Conservation (phyloP, 2,113 vertebrate genomes). For the Thryonomys swinderianus region DNA sequence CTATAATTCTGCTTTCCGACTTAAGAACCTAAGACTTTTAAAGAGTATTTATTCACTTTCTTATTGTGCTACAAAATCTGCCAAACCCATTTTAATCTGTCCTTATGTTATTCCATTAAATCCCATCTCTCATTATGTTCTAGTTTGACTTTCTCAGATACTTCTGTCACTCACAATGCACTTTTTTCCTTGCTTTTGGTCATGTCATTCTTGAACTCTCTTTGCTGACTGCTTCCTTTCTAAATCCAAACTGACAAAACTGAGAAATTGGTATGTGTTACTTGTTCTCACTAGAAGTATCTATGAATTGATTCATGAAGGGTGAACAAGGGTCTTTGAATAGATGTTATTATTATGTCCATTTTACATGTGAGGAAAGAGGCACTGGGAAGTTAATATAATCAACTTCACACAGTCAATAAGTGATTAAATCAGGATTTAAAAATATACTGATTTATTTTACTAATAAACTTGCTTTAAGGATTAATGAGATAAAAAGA, state of each 20-base stretch:
- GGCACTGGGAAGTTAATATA: not conserved
- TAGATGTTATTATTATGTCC: not conserved
- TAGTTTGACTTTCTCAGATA: not conserved
- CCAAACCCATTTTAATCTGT: not conserved
- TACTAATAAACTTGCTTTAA: not conserved
- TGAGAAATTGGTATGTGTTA: not conserved
- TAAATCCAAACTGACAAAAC: not conserved
- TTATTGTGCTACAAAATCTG: not conserved
- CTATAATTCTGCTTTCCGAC: not conserved
- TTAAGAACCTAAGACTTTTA: not conserved
- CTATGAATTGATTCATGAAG: not conserved
- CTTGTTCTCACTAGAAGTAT: not conserved
- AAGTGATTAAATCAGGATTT: not conserved
- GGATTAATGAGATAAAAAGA: slow-evolving; percentile 2
- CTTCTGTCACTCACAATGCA: not conserved
- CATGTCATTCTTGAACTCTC: not conserved
- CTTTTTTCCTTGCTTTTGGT: not conserved
- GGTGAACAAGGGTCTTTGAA: not conserved
- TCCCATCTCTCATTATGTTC: not conserved
- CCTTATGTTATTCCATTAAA: not conserved
- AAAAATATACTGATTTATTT: not conserved
- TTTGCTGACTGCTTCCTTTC: not conserved
- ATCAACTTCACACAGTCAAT: not conserved
- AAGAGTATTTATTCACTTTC: not conserved
- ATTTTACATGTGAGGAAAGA: not conserved